Evolutionary conservation across 2,797 vertebrate species (phyloP).

Genomic region (Periparus ater): DNA sequence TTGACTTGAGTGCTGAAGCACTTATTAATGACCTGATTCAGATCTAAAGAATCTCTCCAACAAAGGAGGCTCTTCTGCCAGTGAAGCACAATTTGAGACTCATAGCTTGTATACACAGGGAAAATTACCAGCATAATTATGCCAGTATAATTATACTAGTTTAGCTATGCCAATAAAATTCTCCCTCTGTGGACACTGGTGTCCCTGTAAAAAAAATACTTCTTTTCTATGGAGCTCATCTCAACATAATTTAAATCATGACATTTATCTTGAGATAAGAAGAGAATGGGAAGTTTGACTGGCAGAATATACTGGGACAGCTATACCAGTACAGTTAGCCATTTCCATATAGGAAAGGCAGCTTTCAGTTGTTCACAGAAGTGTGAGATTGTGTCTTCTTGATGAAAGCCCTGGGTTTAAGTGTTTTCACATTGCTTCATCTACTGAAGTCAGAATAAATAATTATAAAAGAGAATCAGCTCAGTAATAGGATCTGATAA

Average conservation of each 20-base stretch:
- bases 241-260: conserved; percentile 12
- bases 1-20: conserved; percentile 29
- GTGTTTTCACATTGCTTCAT: conserved; percentile 65
- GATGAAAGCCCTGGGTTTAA: conserved; percentile 55
- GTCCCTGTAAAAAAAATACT: neutral
- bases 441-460: conserved; percentile 70
- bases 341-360: neutral
- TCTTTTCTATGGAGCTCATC: neutral
- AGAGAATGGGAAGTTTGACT: neutral
- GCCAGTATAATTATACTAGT: conserved; percentile 46
- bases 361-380: conserved; percentile 21
- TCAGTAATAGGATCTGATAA: conserved; percentile 69
- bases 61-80: conserved; percentile 49
- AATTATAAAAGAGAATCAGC: conserved; percentile 58
- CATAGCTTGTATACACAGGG: conserved; percentile 61
- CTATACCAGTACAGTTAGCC: neutral
- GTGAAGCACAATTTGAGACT: conserved; percentile 62
- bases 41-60: conserved; percentile 60
- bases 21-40: conserved; percentile 67
- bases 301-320: neutral
- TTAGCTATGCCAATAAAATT: conserved; percentile 34
- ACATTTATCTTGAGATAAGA: conserved; percentile 38
- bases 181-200: conserved; percentile 21
- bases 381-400: conserved; percentile 51
- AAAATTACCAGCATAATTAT: conserved; percentile 65